phyloP scores from a whole-genome alignment of 2,113 vertebrate genomes.

The Crotalus horridus region DNA sequence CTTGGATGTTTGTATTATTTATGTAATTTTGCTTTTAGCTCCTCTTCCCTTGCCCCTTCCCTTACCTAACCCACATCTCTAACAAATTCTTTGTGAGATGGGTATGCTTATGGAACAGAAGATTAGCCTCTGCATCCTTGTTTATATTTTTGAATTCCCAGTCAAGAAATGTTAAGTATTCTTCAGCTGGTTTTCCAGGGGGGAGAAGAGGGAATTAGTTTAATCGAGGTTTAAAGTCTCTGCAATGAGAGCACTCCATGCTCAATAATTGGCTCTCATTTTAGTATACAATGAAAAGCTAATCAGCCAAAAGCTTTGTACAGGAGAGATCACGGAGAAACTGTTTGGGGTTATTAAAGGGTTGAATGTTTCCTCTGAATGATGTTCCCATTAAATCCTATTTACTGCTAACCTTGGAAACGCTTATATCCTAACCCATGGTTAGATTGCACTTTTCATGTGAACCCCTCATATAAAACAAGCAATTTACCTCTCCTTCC shows the following conservation, averaged over 20 bases:
- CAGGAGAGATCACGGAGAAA: background rate
- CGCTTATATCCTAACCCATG: background rate
- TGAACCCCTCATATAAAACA: background rate
- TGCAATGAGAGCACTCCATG: background rate
- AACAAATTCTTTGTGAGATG: background rate
- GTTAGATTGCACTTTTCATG: background rate
- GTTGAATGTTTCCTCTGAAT: rapidly evolving
- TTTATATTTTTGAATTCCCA: slow-evolving; percentile 11
- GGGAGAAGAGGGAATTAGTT: background rate
- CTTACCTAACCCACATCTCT: background rate
- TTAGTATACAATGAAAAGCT: background rate
- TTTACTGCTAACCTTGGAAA: background rate
- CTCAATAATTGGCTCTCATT: background rate
- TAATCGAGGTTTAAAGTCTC: background rate
- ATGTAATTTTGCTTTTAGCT: background rate
- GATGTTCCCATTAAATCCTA: background rate
- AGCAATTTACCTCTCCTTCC: background rate
- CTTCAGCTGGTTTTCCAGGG: background rate
- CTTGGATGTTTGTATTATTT: background rate
- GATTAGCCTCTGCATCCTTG: slow-evolving; percentile 33
- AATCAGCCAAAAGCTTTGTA: slow-evolving; percentile 2
- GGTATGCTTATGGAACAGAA: slow-evolving; percentile 20
- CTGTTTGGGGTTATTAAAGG: background rate
- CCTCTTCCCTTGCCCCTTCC: background rate
- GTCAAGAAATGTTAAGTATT: background rate